Percentiles rank a stretch among this genome's conserved stretches.
These are phyloP conservation scores for Meloidogyne hapla DNA, from an alignment of 1,140 invertebrate species.

Conservation along the genomic window DNA sequence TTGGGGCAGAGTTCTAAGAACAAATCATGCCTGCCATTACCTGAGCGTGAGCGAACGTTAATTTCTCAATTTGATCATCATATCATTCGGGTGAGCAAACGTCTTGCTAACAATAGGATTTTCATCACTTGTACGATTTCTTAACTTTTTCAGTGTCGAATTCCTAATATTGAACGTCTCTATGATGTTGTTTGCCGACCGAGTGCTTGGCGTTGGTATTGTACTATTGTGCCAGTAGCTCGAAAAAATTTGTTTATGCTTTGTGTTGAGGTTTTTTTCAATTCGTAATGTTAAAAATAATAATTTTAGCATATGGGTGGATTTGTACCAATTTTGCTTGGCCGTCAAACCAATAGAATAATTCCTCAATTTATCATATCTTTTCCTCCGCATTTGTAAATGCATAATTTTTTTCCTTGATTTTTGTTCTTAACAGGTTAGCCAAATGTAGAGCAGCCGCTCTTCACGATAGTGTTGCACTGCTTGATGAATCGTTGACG, in stretches of 20 bases:
- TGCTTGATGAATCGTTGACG: not conserved
- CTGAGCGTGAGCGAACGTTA: conserved; percentile 77
- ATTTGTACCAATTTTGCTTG: conserved; percentile 88
- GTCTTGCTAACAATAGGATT: too few species aligned
- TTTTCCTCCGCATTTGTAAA: conserved; percentile 75
- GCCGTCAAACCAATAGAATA: conserved; percentile 90
- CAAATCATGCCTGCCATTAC: conserved; percentile 76
- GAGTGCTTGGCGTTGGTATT: conserved; percentile 87
- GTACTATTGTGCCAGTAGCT: conserved; percentile 75
- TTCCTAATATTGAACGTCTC: conserved; percentile 81
- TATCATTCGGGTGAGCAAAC: conserved; percentile 79
- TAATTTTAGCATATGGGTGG: conserved; percentile 80
- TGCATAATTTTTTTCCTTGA: not conserved
- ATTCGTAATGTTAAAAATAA: too few species aligned
- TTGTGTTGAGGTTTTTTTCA: conserved; percentile 73
- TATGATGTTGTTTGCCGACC: conserved; percentile 89
- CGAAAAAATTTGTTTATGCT: conserved; percentile 75
- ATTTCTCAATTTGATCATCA: conserved; percentile 86
- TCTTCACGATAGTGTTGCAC: not conserved
- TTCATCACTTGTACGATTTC: not conserved
- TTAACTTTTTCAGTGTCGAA: conserved; percentile 75
- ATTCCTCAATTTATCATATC: conserved; percentile 96
- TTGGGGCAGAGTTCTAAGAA: conserved; percentile 66
- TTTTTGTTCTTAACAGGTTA: not conserved
- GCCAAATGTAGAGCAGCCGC: conserved; percentile 67